phyloP scores from a whole-genome alignment of 1,140 invertebrate genomes.

The Parasteatoda tepidariorum region DNA sequence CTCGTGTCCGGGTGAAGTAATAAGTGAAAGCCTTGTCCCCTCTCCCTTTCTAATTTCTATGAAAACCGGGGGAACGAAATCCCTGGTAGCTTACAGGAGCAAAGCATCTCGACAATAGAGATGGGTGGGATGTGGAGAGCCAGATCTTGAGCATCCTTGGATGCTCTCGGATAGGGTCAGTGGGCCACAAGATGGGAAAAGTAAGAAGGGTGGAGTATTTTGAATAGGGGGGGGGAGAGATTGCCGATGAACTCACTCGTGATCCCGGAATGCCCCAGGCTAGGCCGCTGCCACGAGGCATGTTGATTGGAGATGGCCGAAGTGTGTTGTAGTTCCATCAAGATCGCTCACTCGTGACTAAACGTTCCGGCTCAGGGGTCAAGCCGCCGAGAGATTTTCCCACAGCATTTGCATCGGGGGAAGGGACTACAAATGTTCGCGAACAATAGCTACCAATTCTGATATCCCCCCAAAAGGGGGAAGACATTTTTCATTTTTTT shows the following conservation, averaged over 20 bases:
- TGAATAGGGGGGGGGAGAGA: background rate
- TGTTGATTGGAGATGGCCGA: background rate
- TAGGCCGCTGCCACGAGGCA: constrained; percentile 1
- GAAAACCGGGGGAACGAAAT: no score
- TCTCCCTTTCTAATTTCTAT: no score
- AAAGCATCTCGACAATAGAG: background rate
- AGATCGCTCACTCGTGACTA: constrained; percentile 44
- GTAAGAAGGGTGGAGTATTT: background rate
- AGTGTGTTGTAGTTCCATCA: constrained; percentile 7
- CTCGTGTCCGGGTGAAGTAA: constrained; percentile 1
- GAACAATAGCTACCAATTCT: constrained; percentile 36
- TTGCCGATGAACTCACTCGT: constrained; percentile 49
- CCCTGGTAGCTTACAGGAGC: constrained; percentile 3
- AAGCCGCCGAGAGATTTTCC: constrained; percentile 29
- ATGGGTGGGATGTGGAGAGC: background rate
- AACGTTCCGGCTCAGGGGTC: constrained; percentile 57
- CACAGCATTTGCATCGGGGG: constrained; percentile 41
- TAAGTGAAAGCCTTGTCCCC: background rate
- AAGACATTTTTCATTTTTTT: constrained; percentile 1
- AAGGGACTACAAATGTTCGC: background rate
- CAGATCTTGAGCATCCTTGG: background rate
- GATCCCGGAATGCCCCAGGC: constrained; percentile 56
- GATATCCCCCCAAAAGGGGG: background rate
- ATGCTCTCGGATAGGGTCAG: constrained; percentile 17
- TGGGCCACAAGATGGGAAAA: constrained; percentile 32